Base-by-base conservation (phyloP, 2,113 vertebrate genomes). In the Anthoscopus minutus region DNA sequence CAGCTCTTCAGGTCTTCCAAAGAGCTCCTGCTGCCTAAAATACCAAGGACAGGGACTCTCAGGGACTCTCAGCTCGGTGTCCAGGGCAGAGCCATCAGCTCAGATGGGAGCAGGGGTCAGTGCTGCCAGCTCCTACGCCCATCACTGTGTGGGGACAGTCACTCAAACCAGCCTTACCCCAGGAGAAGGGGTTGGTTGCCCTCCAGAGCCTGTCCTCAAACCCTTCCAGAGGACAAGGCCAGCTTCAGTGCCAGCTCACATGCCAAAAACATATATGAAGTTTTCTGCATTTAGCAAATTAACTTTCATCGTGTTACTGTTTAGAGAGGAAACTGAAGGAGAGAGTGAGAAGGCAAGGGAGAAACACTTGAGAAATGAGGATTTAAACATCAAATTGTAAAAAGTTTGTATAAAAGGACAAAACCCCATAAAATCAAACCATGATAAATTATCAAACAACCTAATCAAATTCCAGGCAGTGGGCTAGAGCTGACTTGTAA, bases 101-200 rank as follows among this genome's bases (percentile, higher is more conserved):
- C 60, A 50, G 77, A 33, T 1, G 31, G 60, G 13, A 78, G 18
- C 18, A 35, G 13, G 12, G 57, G 13, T 40, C 31, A 13, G 35
- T 8, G 31, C 1, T 25, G 64, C 5, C 62, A 84, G 62, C n/a
- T 86, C 28, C 64, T 40, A 8, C 40, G 76, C 10, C 44, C 44
- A 37, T 65, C 25, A 5, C 51, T 24, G 0, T 0, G 0, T 28
- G 30, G 25, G 15, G 33, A 42, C 64, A 21, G 44, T 13, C n/a
- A 35, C 8, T 42, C 60, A 57, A 16, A 44, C 7, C n/a, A 60
- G 40, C 24, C 27, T 25, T 9, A n/a, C 25, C 33, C 35, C 54
- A 27, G 42, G 35, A 72, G 11, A 6, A 86, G 53, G 37, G 40
- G 44, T 3, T 57, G 20, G 42, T 40, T 60, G 51, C 25, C 30